phyloP scores from a whole-genome alignment of 2,888 invertebrate species.

The Arge pagana region DNA sequence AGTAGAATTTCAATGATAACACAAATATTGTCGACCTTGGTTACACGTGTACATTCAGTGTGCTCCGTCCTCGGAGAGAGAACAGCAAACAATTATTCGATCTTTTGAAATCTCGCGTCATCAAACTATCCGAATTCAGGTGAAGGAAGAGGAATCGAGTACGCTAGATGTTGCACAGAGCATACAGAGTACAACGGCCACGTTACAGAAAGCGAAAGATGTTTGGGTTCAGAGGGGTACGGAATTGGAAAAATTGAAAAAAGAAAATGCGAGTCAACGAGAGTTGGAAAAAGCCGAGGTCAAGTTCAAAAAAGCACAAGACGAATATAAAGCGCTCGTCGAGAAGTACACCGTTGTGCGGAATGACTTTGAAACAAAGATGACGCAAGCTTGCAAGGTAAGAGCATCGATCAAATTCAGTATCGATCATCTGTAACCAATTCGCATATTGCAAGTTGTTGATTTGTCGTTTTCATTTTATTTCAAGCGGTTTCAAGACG shows the following conservation, averaged over 20 bases:
- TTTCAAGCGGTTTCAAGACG: constrained; percentile 84
- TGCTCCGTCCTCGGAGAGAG: too few species aligned
- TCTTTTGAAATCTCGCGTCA: neutral
- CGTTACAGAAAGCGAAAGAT: constrained; percentile 91
- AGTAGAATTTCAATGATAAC: too few species aligned
- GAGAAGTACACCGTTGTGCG: constrained; percentile 92
- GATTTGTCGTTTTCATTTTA: constrained; percentile 23
- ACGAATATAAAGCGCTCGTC: constrained; percentile 88
- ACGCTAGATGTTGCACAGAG: constrained; percentile 85
- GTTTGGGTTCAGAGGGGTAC: constrained; percentile 82
- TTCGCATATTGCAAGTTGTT: constrained; percentile 1
- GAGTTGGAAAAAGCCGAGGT: constrained; percentile 93
- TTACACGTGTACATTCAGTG: too few species aligned
- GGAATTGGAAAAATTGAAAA: constrained; percentile 87
- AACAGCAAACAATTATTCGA: too few species aligned
- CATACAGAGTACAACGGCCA: constrained; percentile 86
- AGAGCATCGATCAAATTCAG: constrained; percentile 28
- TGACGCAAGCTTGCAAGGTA: constrained; percentile 88
- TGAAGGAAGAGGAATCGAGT: constrained; percentile 93
- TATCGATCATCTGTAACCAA: neutral
- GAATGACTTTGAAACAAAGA: constrained; percentile 94
- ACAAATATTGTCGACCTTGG: too few species aligned
- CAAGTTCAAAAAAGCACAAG: constrained; percentile 91
- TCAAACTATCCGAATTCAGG: constrained; percentile 56
- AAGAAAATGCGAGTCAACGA: constrained; percentile 87